These are phyloP conservation scores for Drosophila conformis DNA, from an alignment of 2,888 invertebrate species.

Conservation along the genomic window DNA sequence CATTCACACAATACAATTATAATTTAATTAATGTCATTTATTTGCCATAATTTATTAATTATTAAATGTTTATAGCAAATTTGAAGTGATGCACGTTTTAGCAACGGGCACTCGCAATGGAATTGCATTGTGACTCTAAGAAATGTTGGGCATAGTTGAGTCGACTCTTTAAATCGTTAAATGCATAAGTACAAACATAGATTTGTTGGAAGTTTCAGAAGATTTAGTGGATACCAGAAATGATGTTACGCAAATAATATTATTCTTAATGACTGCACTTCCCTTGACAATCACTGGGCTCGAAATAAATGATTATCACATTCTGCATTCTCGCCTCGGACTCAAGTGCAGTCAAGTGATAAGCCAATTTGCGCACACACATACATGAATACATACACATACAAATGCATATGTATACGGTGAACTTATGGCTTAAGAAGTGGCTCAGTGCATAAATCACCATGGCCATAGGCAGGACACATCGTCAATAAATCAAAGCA, in stretches of 20 bases:
- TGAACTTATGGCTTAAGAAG: constrained; percentile 39
- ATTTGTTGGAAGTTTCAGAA: too few relatives aligned
- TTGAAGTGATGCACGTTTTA: neutral
- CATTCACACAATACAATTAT: neutral
- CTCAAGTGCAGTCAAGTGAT: constrained; percentile 14
- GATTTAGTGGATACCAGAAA: neutral
- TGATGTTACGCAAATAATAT: neutral
- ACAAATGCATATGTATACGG: neutral
- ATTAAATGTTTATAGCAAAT: neutral
- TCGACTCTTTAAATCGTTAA: neutral
- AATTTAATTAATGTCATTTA: neutral
- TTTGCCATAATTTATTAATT: neutral
- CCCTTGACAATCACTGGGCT: too few relatives aligned
- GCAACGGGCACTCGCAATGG: too few relatives aligned
- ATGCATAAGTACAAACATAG: too few relatives aligned
- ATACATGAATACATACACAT: neutral
- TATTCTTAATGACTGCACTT: neutral
- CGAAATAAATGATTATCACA: neutral
- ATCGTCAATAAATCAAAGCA: constrained; percentile 65
- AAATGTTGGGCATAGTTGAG: too few relatives aligned
- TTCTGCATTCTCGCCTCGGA: constrained; percentile 8
- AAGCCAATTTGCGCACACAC: constrained; percentile 1
- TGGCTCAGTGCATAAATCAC: constrained; percentile 59
- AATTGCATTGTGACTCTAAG: too few relatives aligned
- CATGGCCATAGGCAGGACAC: constrained; percentile 28